Conservation (phyloP, 2,888 invertebrate species). For the Luffia ferchaultella region DNA sequence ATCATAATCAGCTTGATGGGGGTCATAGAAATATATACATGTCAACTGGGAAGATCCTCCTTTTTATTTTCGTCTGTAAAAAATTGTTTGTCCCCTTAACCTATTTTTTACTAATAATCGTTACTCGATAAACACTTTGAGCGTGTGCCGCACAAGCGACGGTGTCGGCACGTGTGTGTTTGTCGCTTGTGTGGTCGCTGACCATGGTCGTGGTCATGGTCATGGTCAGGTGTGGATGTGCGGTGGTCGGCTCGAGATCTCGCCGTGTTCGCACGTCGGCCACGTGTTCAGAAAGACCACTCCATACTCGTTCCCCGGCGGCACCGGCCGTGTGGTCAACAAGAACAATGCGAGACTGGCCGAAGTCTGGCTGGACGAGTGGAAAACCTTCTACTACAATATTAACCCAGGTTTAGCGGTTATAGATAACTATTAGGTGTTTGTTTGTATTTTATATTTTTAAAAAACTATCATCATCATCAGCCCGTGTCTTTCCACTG, state of each 20-base stretch:
- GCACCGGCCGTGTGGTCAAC: constrained; percentile 96
- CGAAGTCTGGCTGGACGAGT: constrained; percentile 99
- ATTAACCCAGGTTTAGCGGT: constrained; percentile 87
- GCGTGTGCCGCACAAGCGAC: too few species aligned
- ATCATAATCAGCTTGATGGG: too few species aligned
- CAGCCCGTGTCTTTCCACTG: too few species aligned
- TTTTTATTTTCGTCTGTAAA: not conserved
- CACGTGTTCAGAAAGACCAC: constrained; percentile 98
- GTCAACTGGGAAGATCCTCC: too few species aligned
- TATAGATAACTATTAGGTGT: not conserved
- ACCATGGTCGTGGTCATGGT: constrained; percentile 12
- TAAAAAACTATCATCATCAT: too few species aligned
- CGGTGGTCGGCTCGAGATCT: constrained; percentile 92
- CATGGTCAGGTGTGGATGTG: constrained; percentile 93
- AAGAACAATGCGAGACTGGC: constrained; percentile 98
- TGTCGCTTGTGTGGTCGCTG: not conserved
- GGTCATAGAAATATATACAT: too few species aligned
- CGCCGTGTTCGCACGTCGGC: constrained; percentile 94
- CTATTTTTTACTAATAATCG: too few species aligned
- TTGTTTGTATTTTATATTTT: too few species aligned
- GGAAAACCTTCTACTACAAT: constrained; percentile 99
- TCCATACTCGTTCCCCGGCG: constrained; percentile 98
- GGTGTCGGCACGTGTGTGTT: not conserved
- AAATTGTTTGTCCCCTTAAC: too few species aligned
- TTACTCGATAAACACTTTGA: too few species aligned